Percentiles rank a stretch among this genome's conserved stretches.
phyloP scores from a whole-genome alignment of 1,140 invertebrate genomes.

The Hylyphantes graminicola region DNA sequence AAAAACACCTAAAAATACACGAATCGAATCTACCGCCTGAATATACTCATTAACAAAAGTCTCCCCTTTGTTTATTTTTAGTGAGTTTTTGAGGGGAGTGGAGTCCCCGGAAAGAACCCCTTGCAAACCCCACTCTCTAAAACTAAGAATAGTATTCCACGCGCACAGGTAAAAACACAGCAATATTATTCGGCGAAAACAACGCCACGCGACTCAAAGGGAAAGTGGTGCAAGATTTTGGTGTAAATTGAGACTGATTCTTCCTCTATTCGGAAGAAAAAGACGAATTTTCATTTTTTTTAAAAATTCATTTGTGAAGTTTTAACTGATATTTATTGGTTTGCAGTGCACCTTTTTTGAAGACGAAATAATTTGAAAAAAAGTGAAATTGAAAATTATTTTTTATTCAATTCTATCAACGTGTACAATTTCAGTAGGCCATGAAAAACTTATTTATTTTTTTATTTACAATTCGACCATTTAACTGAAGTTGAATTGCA shows the following conservation, averaged over 20 bases:
- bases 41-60: slow-evolving; percentile 54
- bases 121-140: slow-evolving; percentile 8
- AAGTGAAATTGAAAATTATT: too few species aligned
- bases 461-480: too few species aligned
- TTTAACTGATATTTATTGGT: neutral
- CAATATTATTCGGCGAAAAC: neutral
- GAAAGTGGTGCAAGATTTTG: slow-evolving; percentile 1
- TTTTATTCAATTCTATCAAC: too few species aligned
- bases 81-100: slow-evolving; percentile 16
- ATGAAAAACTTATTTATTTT: too few species aligned
- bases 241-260: neutral
- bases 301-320: too few species aligned
- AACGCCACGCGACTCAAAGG: neutral
- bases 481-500: too few species aligned
- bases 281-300: too few species aligned
- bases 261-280: neutral
- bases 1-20: slow-evolving; percentile 51
- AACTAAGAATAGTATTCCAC: slow-evolving; percentile 37
- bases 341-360: neutral
- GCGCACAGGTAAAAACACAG: slow-evolving; percentile 39
- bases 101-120: slow-evolving; percentile 13
- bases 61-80: slow-evolving; percentile 57
- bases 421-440: too few species aligned
- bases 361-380: too few species aligned
- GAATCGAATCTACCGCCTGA: slow-evolving; percentile 38